Evolutionary conservation across 1,140 invertebrate species (phyloP).

Genomic region (Drosophila gunungcola): DNA sequence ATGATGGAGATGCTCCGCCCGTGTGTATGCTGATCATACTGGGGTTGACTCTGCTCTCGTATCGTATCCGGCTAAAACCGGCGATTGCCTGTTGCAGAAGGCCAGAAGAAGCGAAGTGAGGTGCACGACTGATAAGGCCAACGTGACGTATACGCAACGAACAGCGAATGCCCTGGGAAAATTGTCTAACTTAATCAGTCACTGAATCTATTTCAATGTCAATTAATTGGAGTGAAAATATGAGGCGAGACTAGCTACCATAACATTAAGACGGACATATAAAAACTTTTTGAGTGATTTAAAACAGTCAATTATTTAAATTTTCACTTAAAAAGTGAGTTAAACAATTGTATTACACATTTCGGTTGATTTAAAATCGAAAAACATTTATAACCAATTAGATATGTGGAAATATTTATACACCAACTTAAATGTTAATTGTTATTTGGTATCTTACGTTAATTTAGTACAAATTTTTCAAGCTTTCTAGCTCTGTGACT

Average conservation of each 20-base stretch:
- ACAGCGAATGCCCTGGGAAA: conserved; percentile 23
- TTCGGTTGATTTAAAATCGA: too few species aligned
- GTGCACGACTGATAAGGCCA: conserved; percentile 7
- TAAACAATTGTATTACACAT: too few species aligned
- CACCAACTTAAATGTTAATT: too few species aligned
- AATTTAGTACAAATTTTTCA: too few species aligned
- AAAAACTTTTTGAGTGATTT: not conserved
- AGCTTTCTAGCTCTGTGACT: not conserved
- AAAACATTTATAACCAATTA: too few species aligned
- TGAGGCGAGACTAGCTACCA: not conserved
- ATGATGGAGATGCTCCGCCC: conserved; percentile 34
- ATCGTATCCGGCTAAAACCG: conserved; percentile 57
- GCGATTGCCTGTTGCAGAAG: conserved; percentile 69
- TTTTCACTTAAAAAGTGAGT: too few species aligned
- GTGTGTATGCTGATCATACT: not conserved
- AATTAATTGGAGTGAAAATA: not conserved
- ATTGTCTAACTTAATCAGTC: not conserved
- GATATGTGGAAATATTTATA: too few species aligned
- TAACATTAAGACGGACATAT: not conserved
- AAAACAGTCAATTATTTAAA: too few species aligned
- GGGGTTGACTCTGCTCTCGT: conserved; percentile 8
- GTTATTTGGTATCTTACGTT: too few species aligned
- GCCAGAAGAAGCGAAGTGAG: conserved; percentile 16
- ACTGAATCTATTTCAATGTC: conserved; percentile 10
- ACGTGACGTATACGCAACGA: conserved; percentile 20